Evolutionary conservation across 2,797 vertebrate species (phyloP), one percentile per base, ranked within the genome.

Genomic region (Schizopygopsis malacanthus): DNA sequence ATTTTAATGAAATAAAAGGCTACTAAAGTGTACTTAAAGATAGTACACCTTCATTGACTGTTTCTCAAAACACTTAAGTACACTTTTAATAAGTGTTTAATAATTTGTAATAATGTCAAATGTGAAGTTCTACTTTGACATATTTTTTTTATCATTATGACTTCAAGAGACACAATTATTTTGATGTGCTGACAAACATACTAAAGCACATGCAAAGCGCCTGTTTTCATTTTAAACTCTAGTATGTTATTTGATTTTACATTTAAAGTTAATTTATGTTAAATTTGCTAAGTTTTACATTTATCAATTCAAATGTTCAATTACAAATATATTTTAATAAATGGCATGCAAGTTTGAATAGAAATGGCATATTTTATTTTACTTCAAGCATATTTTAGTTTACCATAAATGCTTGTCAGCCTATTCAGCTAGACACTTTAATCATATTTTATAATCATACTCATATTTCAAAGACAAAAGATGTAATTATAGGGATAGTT

Each of bases 21-120:
- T 12, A 56, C 16, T 33, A 33, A 33, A 47, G 70, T 25, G 3
- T 72, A n/a, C 13, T 50, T 50, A 47, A 72, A 47, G 43, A 50
- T 45, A 28, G 15, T 9, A 73, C 7, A 73, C 45, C 28, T 50
- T 50, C n/a, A 33, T 11, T 73, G 25, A 50, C 45, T 16, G 43
- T 28, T 73, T 25, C 70, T 47, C 9, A 73, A 73, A 47, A 72
- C 22, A 73, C n/a, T 47, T 28, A 33, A 33, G 25, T 33, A 33
- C 9, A 52, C 47, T 47, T 50, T 73, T 9, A 52, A 28, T 33
- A 52, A 52, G 25, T 11, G 2, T n/a, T n/a, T n/a, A n/a, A n/a
- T 28, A 54, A 11, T 76, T 76, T 76, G 11, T 39, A 76, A 71
- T 69, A 20, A 41, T 70, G 37, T 18, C 33, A 71, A 76, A 54